These are phyloP conservation scores for Vespertilio murinus DNA, from an alignment of 2,797 vertebrate species.

Conservation along the genomic window DNA sequence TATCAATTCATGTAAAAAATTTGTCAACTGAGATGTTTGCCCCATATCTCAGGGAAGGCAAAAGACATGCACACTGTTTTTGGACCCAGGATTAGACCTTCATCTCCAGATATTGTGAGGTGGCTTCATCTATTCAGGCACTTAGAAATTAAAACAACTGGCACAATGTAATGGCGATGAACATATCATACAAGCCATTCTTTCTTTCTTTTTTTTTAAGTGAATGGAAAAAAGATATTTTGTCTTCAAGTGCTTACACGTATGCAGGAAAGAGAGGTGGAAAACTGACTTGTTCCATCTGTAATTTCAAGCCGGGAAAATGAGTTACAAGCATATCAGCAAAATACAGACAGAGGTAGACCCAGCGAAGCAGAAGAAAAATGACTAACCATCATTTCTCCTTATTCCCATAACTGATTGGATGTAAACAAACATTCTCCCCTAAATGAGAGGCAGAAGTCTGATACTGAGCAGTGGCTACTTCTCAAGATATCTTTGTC, in stretches of 20 bases:
- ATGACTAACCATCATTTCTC: conserved; percentile 59
- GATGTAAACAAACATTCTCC: conserved; percentile 61
- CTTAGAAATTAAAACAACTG: conserved; percentile 77
- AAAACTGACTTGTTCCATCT: conserved; percentile 75
- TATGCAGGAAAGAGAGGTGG: conserved; percentile 68
- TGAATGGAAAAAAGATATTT: conserved; percentile 65
- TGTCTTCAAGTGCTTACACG: conserved; percentile 74
- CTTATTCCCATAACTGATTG: conserved; percentile 63
- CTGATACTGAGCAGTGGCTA: conserved; percentile 70
- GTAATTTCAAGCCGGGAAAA: conserved; percentile 78
- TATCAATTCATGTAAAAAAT: conserved; percentile 58
- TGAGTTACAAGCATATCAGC: conserved; percentile 72
- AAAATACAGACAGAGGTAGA: conserved; percentile 70
- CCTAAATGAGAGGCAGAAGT: conserved; percentile 60
- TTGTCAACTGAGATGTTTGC: conserved; percentile 72
- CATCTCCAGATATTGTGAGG: conserved; percentile 68
- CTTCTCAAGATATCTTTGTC: conserved; percentile 79
- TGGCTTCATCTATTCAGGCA: conserved; percentile 72
- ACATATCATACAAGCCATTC: conserved; percentile 60
- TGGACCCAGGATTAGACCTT: conserved; percentile 75
- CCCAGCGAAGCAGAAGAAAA: conserved; percentile 68
- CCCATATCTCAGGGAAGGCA: conserved; percentile 62
- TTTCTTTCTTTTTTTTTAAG: not conserved
- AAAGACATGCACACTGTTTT: conserved; percentile 69
- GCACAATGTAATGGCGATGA: conserved; percentile 76